A percentile compares a stretch with the other conserved stretches of the same genome.
Evolutionary conservation across 2,113 vertebrate species (phyloP).

Genomic region (Fulmarus glacialis): DNA sequence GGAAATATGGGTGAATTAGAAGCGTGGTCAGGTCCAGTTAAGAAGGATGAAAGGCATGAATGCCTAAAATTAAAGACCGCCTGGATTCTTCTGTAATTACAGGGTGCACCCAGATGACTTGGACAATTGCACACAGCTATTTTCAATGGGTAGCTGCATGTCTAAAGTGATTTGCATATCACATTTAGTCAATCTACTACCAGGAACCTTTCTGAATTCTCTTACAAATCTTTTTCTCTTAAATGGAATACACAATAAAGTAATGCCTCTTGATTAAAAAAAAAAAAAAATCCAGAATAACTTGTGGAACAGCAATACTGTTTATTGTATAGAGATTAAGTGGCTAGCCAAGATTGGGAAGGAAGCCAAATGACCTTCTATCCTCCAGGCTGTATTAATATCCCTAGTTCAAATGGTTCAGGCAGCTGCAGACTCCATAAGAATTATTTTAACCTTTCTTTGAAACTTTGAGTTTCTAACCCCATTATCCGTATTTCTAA

Average conservation of each 20-base stretch:
- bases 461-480: not conserved
- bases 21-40: not conserved
- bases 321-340: slow-evolving; percentile 12
- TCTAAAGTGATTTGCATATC: not conserved
- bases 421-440: not conserved
- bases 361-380: slow-evolving; percentile 38
- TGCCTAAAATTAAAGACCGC: slow-evolving; percentile 23
- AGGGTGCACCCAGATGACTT: not conserved
- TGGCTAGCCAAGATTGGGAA: not conserved
- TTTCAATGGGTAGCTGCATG: slow-evolving; percentile 2
- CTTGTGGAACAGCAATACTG: not conserved
- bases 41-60: not conserved
- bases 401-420: not conserved
- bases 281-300: not conserved
- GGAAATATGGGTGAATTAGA: not conserved
- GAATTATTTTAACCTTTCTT: not conserved
- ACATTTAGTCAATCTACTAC: not conserved
- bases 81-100: slow-evolving; percentile 32
- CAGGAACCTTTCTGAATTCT: not conserved
- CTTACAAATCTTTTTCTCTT: not conserved
- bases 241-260: not conserved
- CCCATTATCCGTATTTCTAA: not conserved
- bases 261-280: not conserved
- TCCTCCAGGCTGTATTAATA: slow-evolving; percentile 35
- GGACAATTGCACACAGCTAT: not conserved